A percentile compares a stretch with the other conserved stretches of the same genome.
These are phyloP conservation scores for Rhynchomys soricoides DNA, from an alignment of 2,113 vertebrate species.

Conservation along the genomic window DNA sequence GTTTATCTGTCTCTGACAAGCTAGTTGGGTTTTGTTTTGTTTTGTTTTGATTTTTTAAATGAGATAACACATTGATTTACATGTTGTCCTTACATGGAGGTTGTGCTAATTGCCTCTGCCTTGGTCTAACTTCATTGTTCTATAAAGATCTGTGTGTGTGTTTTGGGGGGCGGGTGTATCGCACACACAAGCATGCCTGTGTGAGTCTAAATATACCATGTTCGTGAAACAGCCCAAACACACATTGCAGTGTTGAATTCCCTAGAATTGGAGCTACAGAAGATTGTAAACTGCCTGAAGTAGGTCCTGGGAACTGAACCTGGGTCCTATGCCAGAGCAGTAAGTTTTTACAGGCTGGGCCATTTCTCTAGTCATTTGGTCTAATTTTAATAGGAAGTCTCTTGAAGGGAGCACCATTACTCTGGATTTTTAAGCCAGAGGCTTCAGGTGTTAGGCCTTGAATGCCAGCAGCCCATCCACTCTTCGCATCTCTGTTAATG, in stretches of 20 bases:
- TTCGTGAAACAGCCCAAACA: not conserved
- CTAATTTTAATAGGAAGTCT: not conserved
- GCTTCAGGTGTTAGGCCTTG: not conserved
- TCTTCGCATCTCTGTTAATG: not conserved
- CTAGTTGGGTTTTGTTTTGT: not conserved
- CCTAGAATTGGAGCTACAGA: no score
- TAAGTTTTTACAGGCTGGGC: not conserved
- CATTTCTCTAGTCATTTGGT: not conserved
- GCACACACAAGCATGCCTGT: not conserved
- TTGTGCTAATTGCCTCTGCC: not conserved
- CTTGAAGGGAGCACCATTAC: no score
- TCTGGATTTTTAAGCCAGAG: not conserved
- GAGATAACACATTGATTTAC: not conserved
- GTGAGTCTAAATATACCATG: not conserved
- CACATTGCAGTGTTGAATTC: not conserved
- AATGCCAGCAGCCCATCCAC: not conserved
- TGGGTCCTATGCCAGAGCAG: not conserved
- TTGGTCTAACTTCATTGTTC: not conserved
- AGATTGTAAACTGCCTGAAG: not conserved
- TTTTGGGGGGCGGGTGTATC: not conserved
- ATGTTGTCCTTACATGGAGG: not conserved
- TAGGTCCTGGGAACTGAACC: not conserved
- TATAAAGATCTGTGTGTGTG: not conserved
- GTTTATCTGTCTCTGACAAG: conserved; percentile 52
- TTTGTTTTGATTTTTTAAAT: no score